phyloP scores from a whole-genome alignment of 2,797 vertebrate species.

The Eulemur coronatus region DNA sequence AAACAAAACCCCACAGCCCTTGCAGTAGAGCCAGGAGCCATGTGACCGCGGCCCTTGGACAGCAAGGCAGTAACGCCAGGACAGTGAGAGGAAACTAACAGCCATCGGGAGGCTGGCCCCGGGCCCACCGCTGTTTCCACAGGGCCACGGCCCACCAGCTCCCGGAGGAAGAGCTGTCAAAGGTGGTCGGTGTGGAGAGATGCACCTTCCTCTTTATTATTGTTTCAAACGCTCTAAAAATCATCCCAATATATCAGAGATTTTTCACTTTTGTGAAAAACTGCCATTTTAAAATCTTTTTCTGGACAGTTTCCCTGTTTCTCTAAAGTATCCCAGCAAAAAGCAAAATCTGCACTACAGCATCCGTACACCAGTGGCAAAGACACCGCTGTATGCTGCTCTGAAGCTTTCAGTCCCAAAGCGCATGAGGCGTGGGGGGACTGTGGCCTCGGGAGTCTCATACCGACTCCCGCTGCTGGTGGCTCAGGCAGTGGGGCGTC shows the following conservation, averaged over 20 bases:
- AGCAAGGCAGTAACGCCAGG: neutral
- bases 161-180: neutral
- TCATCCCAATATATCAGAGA: neutral
- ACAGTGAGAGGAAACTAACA: neutral
- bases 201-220: neutral
- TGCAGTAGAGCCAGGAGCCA: neutral
- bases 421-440: too few species aligned
- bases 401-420: neutral
- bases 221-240: neutral
- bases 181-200: fast-evolving
- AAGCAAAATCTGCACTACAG: neutral
- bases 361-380: fast-evolving
- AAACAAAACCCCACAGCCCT: neutral
- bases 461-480: fast-evolving
- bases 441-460: too few species aligned
- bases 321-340: neutral
- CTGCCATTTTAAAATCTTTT: neutral
- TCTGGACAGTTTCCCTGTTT: neutral
- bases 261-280: neutral
- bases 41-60: neutral
- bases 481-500: neutral
- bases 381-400: fast-evolving
- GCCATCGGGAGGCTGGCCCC: neutral
- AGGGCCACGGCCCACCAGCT: neutral
- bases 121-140: neutral